These are phyloP conservation scores for Cygnus atratus DNA, from an alignment of 2,113 vertebrate genomes.

Conservation along the genomic window DNA sequence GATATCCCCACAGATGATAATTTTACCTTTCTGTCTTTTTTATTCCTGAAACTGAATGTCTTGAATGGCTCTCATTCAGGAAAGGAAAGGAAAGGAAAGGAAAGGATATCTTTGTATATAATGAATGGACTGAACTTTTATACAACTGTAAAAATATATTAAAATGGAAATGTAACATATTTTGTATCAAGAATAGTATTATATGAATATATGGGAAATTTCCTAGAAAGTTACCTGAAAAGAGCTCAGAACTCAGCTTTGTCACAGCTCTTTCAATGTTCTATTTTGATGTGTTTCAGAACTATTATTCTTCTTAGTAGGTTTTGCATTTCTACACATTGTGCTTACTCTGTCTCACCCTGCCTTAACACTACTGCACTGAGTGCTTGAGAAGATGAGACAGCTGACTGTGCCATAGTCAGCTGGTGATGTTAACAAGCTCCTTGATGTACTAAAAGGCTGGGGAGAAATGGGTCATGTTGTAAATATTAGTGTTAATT, in stretches of 20 bases:
- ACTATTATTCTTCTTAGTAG: neutral
- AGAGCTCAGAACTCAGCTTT: neutral
- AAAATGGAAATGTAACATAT: neutral
- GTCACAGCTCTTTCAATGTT: neutral
- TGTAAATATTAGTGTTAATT: slow-evolving; percentile 1
- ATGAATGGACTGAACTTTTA: neutral
- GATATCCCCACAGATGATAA: neutral
- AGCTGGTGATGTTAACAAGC: neutral
- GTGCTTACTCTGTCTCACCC: neutral
- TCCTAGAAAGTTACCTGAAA: neutral
- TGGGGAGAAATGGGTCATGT: neutral
- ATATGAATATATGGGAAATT: neutral
- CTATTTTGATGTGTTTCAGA: neutral
- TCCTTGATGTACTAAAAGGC: neutral
- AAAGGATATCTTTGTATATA: neutral
- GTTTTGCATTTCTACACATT: neutral
- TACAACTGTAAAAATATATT: neutral
- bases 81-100: neutral
- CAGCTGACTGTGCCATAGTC: slow-evolving; percentile 3
- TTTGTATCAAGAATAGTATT: neutral
- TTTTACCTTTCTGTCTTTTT: neutral
- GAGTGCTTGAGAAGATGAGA: neutral
- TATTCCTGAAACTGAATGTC: neutral
- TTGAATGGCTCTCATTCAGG: neutral
- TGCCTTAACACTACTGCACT: neutral